A percentile compares a stretch with the other conserved stretches of the same genome.
phyloP scores from a whole-genome alignment of 2,888 invertebrate genomes.

The Teinopalpus imperialis region DNA sequence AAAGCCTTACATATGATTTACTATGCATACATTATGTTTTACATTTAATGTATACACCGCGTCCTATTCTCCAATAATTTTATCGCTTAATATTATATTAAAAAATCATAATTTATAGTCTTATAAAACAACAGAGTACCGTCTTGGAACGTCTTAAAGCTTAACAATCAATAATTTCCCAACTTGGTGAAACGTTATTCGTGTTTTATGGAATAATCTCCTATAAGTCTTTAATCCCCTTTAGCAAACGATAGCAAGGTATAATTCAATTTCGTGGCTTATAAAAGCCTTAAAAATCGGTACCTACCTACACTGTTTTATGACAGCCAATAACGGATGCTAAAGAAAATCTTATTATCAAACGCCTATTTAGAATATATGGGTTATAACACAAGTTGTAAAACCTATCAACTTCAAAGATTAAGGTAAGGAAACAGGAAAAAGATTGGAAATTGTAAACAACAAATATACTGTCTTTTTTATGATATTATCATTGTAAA shows the following conservation, averaged over 20 bases:
- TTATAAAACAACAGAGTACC: background rate
- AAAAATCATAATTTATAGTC: no score
- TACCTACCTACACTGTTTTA: background rate
- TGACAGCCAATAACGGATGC: slow-evolving; percentile 3
- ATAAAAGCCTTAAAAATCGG: slow-evolving; percentile 36
- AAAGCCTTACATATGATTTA: no score
- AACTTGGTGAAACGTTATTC: slow-evolving; percentile 21
- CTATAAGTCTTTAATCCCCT: slow-evolving; percentile 37
- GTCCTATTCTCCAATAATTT: no score
- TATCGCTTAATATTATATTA: no score
- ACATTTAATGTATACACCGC: no score
- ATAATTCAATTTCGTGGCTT: slow-evolving; percentile 52
- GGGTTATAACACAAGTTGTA: background rate
- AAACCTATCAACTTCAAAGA: background rate
- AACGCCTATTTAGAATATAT: background rate
- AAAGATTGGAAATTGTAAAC: background rate
- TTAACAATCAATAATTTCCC: slow-evolving; percentile 3
- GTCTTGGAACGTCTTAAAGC: background rate
- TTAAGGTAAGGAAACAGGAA: slow-evolving; percentile 1
- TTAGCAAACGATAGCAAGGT: slow-evolving; percentile 41
- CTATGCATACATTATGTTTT: no score
- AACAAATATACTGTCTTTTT: slow-evolving; percentile 10
- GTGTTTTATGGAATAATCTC: slow-evolving; percentile 24
- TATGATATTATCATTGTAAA: slow-evolving; percentile 20
- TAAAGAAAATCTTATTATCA: background rate